A percentile compares a stretch with the other conserved stretches of the same genome.
phyloP scores from a whole-genome alignment of 2,113 vertebrate genomes.

The Malurus melanocephalus region DNA sequence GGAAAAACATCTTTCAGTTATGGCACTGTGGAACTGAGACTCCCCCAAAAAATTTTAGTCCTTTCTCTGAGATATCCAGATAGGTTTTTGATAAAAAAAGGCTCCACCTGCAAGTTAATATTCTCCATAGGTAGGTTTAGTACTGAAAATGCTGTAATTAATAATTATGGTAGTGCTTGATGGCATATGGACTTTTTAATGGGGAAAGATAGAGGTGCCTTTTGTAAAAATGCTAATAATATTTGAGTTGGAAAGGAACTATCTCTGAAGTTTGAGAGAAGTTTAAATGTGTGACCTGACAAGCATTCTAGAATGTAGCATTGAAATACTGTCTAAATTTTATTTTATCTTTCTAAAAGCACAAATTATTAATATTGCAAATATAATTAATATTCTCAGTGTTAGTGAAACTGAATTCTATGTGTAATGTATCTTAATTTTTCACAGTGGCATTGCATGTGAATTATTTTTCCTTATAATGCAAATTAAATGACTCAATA shows the following conservation, averaged over 20 bases:
- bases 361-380: not conserved
- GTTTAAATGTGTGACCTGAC: not conserved
- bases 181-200: not conserved
- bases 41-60: not conserved
- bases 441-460: not conserved
- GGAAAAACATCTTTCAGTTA: not conserved
- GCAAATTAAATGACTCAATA: not conserved
- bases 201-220: not conserved
- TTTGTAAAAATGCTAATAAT: not conserved
- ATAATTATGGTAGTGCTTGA: not conserved
- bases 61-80: not conserved
- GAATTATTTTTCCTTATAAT: not conserved
- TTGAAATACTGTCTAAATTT: not conserved
- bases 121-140: not conserved
- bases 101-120: not conserved
- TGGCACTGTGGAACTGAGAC: not conserved
- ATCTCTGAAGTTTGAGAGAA: not conserved
- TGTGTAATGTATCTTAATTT: not conserved
- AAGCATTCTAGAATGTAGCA: not conserved
- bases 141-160: not conserved
- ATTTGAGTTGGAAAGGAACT: not conserved
- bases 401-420: not conserved
- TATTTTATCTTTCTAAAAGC: not conserved
- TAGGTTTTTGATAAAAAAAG: not conserved
- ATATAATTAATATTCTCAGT: not conserved